Percentiles rank a stretch among this genome's conserved stretches.
phyloP scores from a whole-genome alignment of 1,140 invertebrate genomes.

The Drosophila tsacasi region DNA sequence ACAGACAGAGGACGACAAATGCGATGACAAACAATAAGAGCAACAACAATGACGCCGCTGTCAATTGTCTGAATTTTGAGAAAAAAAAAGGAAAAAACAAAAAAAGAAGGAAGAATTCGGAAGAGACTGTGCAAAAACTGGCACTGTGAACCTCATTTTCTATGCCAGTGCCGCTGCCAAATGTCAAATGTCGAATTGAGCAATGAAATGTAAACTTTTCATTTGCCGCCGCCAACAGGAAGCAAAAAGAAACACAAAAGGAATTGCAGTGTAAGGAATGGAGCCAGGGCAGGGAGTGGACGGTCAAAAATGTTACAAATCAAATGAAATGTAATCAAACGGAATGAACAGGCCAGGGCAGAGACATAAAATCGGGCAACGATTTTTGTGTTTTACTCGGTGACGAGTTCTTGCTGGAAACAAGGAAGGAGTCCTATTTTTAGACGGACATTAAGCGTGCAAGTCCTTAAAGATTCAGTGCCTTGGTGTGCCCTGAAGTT shows the following conservation, averaged over 20 bases:
- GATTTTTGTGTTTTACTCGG: conserved; percentile 21
- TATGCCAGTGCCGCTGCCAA: conserved; percentile 76
- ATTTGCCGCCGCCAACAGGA: conserved; percentile 56
- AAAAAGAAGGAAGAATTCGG: conserved; percentile 5
- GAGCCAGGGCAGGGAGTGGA: neutral
- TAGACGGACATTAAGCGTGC: neutral
- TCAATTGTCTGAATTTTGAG: conserved; percentile 71
- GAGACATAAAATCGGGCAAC: conserved; percentile 10
- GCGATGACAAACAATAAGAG: conserved; percentile 50
- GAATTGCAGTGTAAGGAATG: conserved; percentile 37
- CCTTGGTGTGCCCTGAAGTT: neutral
- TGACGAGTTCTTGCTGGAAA: conserved; percentile 1
- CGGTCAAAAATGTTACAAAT: conserved; percentile 50
- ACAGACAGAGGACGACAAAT: conserved; percentile 51
- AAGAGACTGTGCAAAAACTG: conserved; percentile 43
- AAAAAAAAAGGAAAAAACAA: conserved; percentile 21
- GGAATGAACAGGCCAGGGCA: conserved; percentile 31
- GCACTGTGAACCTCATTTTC: conserved; percentile 72
- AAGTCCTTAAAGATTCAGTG: neutral
- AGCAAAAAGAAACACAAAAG: conserved; percentile 22
- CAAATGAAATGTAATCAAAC: conserved; percentile 51
- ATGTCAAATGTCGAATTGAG: conserved; percentile 77
- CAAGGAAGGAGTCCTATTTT: conserved; percentile 13
- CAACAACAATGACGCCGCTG: conserved; percentile 59
- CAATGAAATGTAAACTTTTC: conserved; percentile 81